Percentiles rank a stretch among this genome's conserved stretches.
Conservation (phyloP, 2,888 invertebrate genomes). For the Mylabris sibirica region DNA sequence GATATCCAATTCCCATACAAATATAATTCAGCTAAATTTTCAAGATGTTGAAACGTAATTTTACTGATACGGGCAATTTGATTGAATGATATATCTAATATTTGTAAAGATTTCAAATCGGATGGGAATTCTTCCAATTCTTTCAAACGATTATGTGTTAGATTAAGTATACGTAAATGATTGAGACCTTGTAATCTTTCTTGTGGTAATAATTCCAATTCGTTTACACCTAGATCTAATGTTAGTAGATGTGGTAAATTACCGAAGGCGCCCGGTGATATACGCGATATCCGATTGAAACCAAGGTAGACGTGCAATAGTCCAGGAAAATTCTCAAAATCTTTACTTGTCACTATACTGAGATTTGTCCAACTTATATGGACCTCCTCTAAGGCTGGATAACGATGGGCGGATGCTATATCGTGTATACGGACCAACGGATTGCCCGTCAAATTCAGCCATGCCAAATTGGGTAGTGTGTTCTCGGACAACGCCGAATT, state of each 20-base stretch:
- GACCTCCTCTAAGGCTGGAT: conserved; percentile 82
- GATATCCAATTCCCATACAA: conserved; percentile 86
- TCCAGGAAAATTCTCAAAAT: conserved; percentile 84
- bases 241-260: conserved; percentile 78
- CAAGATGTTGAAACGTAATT: conserved; percentile 79
- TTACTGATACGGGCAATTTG: conserved; percentile 80
- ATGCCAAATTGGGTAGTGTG: conserved; percentile 74
- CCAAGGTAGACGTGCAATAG: conserved; percentile 77
- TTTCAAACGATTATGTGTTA: conserved; percentile 83
- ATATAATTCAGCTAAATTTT: conserved; percentile 78
- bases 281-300: conserved; percentile 76
- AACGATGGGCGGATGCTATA: conserved; percentile 72
- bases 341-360: conserved; percentile 82
- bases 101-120: conserved; percentile 79
- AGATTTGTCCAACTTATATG: conserved; percentile 82
- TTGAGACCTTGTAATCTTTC: conserved; percentile 83
- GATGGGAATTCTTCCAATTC: conserved; percentile 82
- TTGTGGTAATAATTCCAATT: conserved; percentile 82
- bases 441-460: conserved; percentile 85
- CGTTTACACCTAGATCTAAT: conserved; percentile 83
- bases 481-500: conserved; percentile 77
- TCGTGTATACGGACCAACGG: conserved; percentile 79
- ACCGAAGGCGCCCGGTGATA: conserved; percentile 86
- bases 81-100: conserved; percentile 83
- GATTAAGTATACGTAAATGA: conserved; percentile 76